Evolutionary conservation across 2,113 vertebrate species (phyloP).

Genomic region (Hippopotamus amphibius): DNA sequence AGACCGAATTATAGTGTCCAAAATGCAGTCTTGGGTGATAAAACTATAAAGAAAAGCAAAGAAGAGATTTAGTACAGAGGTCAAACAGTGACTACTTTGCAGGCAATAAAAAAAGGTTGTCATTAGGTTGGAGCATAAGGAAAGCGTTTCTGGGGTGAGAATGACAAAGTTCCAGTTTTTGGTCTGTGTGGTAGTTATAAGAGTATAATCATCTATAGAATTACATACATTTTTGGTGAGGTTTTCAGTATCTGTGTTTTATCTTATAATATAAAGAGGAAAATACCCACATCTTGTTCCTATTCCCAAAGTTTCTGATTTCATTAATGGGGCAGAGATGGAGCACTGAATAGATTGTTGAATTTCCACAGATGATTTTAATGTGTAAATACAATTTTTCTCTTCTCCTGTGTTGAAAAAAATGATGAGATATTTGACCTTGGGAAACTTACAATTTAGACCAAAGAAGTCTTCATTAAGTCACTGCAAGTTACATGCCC

Average conservation of each 20-base stretch:
- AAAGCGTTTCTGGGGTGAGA: neutral
- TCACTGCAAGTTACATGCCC: neutral
- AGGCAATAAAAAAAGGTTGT: neutral
- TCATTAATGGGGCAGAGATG: neutral
- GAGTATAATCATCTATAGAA: neutral
- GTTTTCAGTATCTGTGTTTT: neutral
- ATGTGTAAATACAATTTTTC: neutral
- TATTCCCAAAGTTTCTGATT: neutral
- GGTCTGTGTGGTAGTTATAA: neutral
- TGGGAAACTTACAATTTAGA: neutral
- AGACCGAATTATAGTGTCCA: neutral
- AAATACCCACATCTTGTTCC: neutral
- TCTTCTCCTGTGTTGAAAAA: neutral
- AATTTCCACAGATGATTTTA: neutral
- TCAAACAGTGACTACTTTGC: neutral
- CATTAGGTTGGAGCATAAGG: neutral
- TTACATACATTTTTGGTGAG: neutral
- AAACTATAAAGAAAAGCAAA: neutral
- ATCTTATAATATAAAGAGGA: neutral
- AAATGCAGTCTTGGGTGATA: neutral
- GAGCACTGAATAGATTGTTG: neutral
- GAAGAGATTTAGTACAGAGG: neutral
- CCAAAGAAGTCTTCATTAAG: neutral
- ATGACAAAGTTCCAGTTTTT: neutral
- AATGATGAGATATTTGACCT: neutral